Evolutionary conservation across 2,113 vertebrate genomes (phyloP).

Genomic region (Callionymus lyra): DNA sequence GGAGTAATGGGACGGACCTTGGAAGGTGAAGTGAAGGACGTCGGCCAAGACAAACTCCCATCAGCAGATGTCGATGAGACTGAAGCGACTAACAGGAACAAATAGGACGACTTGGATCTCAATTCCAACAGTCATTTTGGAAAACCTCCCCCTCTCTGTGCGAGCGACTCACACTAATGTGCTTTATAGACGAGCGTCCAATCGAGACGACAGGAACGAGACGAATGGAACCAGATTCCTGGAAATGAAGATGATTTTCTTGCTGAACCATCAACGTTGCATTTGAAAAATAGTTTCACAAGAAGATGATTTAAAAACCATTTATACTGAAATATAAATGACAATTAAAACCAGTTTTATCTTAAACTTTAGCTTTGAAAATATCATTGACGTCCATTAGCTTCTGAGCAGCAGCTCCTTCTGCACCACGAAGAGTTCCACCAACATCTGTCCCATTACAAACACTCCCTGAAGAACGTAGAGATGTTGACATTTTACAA

Average conservation of each 20-base stretch:
- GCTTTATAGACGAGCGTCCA: constrained; percentile 10
- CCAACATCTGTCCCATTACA: no score
- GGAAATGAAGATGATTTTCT: not conserved
- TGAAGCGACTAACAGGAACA: constrained; percentile 37
- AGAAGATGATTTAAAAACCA: no score
- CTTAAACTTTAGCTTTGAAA: no score
- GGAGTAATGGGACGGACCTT: constrained; percentile 44
- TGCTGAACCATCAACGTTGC: not conserved
- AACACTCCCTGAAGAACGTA: no score
- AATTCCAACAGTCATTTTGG: constrained; percentile 29
- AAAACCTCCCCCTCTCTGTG: constrained; percentile 15
- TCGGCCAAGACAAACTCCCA: constrained; percentile 55
- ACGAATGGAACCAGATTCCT: constrained; percentile 12
- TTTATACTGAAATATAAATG: not conserved
- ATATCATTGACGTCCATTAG: no score
- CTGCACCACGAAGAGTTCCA: no score
- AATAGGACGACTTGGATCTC: constrained; percentile 39
- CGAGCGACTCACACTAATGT: constrained; percentile 8
- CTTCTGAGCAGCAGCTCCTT: no score
- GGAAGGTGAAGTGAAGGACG: constrained; percentile 60
- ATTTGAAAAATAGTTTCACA: no score
- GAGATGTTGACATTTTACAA: no score
- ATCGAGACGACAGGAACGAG: constrained; percentile 14
- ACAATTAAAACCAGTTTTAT: no score
- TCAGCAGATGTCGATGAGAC: constrained; percentile 52